Percentiles rank a stretch among this genome's conserved stretches.
These are phyloP conservation scores for Phrynosoma platyrhinos DNA, from an alignment of 2,113 vertebrate genomes.

Conservation along the genomic window DNA sequence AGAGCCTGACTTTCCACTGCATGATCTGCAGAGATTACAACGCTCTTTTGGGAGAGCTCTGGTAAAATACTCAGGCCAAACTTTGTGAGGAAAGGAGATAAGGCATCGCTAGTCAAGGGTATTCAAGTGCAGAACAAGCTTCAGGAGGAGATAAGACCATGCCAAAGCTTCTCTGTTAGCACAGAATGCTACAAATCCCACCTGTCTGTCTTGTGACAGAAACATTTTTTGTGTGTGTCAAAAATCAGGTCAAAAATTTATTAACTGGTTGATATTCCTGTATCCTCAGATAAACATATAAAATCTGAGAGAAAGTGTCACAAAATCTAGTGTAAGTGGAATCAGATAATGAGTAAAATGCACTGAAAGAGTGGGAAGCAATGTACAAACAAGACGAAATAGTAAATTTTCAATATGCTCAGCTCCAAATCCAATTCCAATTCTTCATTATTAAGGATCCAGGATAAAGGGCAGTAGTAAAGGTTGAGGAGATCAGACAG, in stretches of 20 bases:
- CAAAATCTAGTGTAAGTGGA: background rate
- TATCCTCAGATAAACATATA: background rate
- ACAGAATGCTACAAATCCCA: background rate
- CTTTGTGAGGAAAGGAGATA: constrained; percentile 18
- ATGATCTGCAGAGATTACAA: constrained; percentile 11
- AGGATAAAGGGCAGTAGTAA: background rate
- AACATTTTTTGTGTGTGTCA: too few species aligned
- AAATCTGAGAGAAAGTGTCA: background rate
- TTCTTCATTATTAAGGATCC: background rate
- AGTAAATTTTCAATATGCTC: background rate
- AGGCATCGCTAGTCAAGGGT: constrained; percentile 15
- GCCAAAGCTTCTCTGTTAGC: constrained; percentile 29
- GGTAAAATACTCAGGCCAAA: constrained; percentile 7
- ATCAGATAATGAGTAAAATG: background rate
- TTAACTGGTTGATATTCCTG: background rate
- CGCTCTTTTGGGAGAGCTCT: background rate
- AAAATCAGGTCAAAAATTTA: background rate
- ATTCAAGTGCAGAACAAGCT: constrained; percentile 27
- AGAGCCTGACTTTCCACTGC: background rate
- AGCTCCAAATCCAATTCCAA: background rate
- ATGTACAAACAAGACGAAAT: background rate
- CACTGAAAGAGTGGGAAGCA: background rate
- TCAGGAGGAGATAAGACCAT: constrained; percentile 16
- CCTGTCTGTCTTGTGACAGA: background rate
- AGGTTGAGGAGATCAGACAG: background rate